Conservation (phyloP, 2,113 vertebrate genomes). For the Columba livia region DNA sequence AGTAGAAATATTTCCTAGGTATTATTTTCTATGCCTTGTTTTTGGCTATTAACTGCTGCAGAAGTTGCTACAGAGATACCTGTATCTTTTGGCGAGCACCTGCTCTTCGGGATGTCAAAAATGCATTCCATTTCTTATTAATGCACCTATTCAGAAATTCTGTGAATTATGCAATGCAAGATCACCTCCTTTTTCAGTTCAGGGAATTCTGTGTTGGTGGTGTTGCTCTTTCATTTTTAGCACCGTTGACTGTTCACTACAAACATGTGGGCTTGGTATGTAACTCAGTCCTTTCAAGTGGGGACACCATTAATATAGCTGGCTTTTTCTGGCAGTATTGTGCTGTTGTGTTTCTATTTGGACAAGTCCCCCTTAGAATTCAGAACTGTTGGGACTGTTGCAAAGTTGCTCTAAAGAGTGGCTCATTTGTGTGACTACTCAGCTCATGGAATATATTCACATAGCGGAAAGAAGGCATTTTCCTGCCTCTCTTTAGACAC, state of each 20-base stretch:
- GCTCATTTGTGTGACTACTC: not conserved
- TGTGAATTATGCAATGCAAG: not conserved
- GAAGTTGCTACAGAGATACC: not conserved
- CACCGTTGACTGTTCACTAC: not conserved
- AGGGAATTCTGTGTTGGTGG: not conserved
- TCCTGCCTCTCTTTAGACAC: constrained; percentile 35
- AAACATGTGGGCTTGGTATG: not conserved
- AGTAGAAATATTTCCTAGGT: not conserved
- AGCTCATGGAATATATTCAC: not conserved
- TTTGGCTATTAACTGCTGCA: not conserved
- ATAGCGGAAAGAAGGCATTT: not conserved
- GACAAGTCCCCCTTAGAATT: not conserved
- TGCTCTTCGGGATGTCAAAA: not conserved
- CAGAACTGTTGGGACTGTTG: not conserved
- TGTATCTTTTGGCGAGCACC: not conserved
- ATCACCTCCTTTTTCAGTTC: not conserved
- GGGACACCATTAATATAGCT: not conserved
- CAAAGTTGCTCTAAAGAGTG: not conserved
- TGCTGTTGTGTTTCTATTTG: not conserved
- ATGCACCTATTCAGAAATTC: accelerated
- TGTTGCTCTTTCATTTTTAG: not conserved
- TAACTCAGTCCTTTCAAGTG: not conserved
- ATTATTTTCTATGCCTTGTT: not conserved
- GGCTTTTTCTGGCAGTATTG: not conserved
- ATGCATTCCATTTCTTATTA: not conserved